Percentiles rank a stretch among this genome's conserved stretches.
Conservation (phyloP, 2,888 invertebrate species). For the Rhingia campestris region DNA sequence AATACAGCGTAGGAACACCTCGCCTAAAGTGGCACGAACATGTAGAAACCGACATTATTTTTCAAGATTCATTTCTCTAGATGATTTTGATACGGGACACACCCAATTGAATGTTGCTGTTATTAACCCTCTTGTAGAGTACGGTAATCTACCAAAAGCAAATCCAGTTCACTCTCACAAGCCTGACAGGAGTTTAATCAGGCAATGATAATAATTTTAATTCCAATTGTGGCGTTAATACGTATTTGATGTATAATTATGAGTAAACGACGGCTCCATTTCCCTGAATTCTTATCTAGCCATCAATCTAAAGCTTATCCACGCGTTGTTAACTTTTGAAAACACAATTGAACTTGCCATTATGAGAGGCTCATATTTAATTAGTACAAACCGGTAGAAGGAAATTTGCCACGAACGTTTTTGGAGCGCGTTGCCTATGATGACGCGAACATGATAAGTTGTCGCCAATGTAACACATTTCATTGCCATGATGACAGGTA, state of each 20-base stretch:
- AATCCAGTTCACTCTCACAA: neutral
- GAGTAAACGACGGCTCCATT: neutral
- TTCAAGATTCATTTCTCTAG: too few relatives aligned
- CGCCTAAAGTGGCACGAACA: too few relatives aligned
- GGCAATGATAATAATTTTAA: neutral
- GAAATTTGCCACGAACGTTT: neutral
- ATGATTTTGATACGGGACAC: too few relatives aligned
- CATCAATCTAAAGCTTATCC: slow-evolving; percentile 20
- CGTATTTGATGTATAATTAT: slow-evolving; percentile 1
- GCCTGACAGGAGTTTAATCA: slow-evolving; percentile 1
- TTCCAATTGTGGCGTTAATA: slow-evolving; percentile 2
- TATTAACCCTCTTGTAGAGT: too few relatives aligned
- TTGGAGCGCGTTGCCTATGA: neutral
- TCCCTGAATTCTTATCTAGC: neutral
- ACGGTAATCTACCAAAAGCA: too few relatives aligned
- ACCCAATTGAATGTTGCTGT: too few relatives aligned
- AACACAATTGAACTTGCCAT: slow-evolving; percentile 32
- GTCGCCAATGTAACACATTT: too few relatives aligned
- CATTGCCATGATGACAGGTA: too few relatives aligned
- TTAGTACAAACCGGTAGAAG: slow-evolving; percentile 8
- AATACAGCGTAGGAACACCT: too few relatives aligned
- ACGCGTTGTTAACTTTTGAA: neutral
- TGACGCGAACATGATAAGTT: neutral
- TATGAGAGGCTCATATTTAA: slow-evolving; percentile 32
- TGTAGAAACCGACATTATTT: too few relatives aligned